These are phyloP conservation scores for Xerus rutilus DNA, from an alignment of 2,797 vertebrate genomes.

Conservation along the genomic window DNA sequence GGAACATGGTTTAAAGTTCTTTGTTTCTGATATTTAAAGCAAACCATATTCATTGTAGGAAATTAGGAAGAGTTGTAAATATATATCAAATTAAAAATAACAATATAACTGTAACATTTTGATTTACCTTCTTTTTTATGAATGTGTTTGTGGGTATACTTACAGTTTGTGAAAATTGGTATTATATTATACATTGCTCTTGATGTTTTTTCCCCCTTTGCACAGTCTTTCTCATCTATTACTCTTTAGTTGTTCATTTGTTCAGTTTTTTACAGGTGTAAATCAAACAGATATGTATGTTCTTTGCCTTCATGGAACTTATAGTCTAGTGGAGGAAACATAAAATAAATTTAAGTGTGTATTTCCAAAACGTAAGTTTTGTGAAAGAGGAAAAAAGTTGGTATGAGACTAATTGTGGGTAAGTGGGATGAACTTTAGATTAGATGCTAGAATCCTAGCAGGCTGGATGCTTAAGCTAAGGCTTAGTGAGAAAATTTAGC, in stretches of 20 bases:
- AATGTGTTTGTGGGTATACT: too few relatives aligned
- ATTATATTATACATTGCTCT: neutral
- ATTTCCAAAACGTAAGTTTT: constrained; percentile 1
- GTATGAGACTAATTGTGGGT: neutral
- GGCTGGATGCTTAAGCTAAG: neutral
- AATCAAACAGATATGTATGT: neutral
- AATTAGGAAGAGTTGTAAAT: constrained; percentile 47
- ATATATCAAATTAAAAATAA: neutral
- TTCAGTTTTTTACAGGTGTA: neutral
- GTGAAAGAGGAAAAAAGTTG: neutral
- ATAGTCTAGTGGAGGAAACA: neutral
- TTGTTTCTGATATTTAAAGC: constrained; percentile 10
- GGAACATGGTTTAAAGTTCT: neutral
- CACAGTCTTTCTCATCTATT: neutral
- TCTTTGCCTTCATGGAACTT: neutral
- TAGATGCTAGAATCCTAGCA: neutral
- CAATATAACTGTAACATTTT: neutral
- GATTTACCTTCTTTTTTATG: neutral
- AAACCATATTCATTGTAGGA: neutral
- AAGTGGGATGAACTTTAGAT: neutral
- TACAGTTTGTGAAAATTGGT: neutral
- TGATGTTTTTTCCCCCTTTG: neutral
- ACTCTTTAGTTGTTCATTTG: neutral
- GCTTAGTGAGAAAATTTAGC: neutral
- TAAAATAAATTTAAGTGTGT: neutral